Base-by-base conservation (phyloP, 1,140 invertebrate genomes). In the Pogonus chalceus region DNA sequence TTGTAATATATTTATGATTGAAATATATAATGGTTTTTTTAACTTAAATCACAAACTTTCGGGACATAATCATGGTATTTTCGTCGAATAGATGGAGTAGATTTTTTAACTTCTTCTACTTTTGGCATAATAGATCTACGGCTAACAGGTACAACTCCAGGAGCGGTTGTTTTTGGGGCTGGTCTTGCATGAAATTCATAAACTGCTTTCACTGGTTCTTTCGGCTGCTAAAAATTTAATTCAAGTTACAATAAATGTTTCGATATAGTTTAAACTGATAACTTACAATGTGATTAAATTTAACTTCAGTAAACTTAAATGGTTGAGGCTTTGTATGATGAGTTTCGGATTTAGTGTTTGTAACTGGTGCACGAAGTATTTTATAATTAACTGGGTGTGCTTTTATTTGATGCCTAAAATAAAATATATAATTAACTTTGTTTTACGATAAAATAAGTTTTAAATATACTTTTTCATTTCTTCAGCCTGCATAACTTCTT, bases 401-500 rank as follows among this genome's bases (percentile, higher is more conserved):
- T 60, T 64, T 67, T 10, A 68, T 60, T 57, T 67, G 64, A 51
- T 58, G 57, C 31, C 67, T 65, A 51, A 16, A 54, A 51, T 2
- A 52, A 51, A 35, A 58, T 43, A 23, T 49, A 43, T 16, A 24
- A 24, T 24, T 43, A 23, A 51, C 49, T 12, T 43, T 7, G 7
- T 7, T 4, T 57, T 51, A 26, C 10, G 23, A 53, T 26, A 53
- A 10, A 48, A 49, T 37, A 18, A 46, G 49, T 51, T 51, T 39
- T 2, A 7, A 54, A 49, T 7, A 49, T 65, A 57, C 20, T 70
- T 66, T 47, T 65, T 65, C 21, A 66, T 59, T 53, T 72, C 65
- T 23, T 73, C 62, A 0, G 67, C 12, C 52, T 75, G 65, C 18
- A 59, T 2, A 39, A 59, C 50, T 47, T 74, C 72, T 16, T 58